Conservation (phyloP, 2,888 invertebrate genomes). For the Callosobruchus maculatus region DNA sequence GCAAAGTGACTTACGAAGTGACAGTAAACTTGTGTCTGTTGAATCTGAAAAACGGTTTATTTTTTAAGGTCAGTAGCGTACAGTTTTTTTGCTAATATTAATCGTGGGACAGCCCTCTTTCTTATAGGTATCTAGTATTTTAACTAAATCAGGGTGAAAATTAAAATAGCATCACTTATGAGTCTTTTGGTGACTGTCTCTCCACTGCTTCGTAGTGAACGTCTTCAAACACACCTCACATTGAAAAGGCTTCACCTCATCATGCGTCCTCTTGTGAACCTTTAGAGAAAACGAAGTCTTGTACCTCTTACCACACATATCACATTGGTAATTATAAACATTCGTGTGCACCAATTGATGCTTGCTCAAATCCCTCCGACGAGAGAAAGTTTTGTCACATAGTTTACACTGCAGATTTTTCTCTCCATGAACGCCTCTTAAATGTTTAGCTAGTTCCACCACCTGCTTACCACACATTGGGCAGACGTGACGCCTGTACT, state of each 20-base stretch:
- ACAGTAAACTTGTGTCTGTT: no score
- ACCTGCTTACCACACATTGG: not conserved
- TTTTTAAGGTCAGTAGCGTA: no score
- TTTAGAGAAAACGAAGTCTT: conserved; percentile 45
- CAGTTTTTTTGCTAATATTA: no score
- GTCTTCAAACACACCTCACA: conserved; percentile 24
- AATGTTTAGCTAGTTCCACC: no score
- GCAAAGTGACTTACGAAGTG: no score
- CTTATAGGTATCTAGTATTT: no score
- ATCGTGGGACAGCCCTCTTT: no score
- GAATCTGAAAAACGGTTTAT: no score
- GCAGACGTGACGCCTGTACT: no score
- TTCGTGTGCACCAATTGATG: conserved; percentile 43
- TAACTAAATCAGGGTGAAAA: no score
- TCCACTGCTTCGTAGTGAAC: conserved; percentile 32
- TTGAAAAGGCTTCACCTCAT: conserved; percentile 22
- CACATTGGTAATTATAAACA: conserved; percentile 49
- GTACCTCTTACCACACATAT: conserved; percentile 51
- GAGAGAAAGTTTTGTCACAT: conserved; percentile 27
- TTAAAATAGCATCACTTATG: no score
- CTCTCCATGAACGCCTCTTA: conserved; percentile 16
- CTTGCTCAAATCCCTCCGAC: conserved; percentile 21
- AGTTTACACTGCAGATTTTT: conserved; percentile 18
- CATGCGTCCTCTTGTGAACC: conserved; percentile 25
- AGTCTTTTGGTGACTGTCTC: conserved; percentile 16